A percentile compares a stretch with the other conserved stretches of the same genome.
Conservation (phyloP, 2,113 vertebrate genomes). For the Callopanchax toddi region DNA sequence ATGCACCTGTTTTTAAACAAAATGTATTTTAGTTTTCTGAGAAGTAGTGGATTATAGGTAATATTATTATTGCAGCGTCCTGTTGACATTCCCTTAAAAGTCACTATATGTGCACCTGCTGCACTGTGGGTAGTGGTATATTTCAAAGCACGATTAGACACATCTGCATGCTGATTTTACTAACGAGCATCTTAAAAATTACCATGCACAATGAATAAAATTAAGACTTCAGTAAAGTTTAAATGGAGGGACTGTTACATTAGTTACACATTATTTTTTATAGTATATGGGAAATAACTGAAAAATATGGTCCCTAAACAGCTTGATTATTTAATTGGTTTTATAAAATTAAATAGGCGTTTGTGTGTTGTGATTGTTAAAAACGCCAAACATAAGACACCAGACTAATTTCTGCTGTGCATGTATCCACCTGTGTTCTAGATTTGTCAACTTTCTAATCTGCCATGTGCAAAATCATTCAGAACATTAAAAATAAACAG, state of each 20-base stretch:
- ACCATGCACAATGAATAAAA: constrained; percentile 15
- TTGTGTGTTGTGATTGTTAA: constrained; percentile 3
- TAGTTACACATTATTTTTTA: constrained; percentile 3
- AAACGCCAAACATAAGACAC: constrained; percentile 22
- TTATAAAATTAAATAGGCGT: background rate
- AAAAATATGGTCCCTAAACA: too few species aligned
- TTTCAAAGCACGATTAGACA: constrained; percentile 56
- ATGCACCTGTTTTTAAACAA: constrained; percentile 21
- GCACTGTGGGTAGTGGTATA: constrained; percentile 27
- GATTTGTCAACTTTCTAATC: background rate
- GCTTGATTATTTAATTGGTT: constrained; percentile 21
- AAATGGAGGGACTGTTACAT: constrained; percentile 18
- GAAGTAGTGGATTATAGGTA: constrained; percentile 10
- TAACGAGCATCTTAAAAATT: constrained; percentile 25
- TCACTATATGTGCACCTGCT: constrained; percentile 14
- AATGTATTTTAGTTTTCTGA: constrained; percentile 4
- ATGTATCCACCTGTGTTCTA: background rate
- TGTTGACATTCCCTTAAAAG: constrained; percentile 26
- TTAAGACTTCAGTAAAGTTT: constrained; percentile 8
- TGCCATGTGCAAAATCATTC: constrained; percentile 11
- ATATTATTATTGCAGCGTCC: constrained; percentile 26
- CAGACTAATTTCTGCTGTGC: constrained; percentile 1
- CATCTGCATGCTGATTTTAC: constrained; percentile 59
- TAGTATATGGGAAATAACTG: too few species aligned
- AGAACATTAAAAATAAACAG: background rate